A percentile compares a stretch with the other conserved stretches of the same genome.
These are phyloP conservation scores for Zoanthus solanderi DNA, from an alignment of 92 coral and sea anemone species.

Conservation along the genomic window DNA sequence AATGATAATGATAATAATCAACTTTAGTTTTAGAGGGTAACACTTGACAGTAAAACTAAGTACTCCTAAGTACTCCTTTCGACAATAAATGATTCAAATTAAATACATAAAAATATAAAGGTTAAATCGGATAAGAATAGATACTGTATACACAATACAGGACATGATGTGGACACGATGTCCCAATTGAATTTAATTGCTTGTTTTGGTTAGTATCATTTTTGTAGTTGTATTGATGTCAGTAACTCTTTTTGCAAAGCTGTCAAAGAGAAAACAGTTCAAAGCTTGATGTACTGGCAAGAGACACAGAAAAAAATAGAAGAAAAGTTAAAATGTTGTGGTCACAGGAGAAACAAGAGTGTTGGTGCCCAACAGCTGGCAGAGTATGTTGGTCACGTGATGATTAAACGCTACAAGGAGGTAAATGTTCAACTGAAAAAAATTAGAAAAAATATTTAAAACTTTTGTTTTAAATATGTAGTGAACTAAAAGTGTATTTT, in stretches of 20 bases:
- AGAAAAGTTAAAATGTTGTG: background rate
- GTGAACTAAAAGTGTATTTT: background rate
- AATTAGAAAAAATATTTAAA: background rate
- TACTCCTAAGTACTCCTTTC: too few species aligned
- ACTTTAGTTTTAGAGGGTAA: too few species aligned
- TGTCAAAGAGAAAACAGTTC: background rate
- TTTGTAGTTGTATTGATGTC: slow-evolving; percentile 6
- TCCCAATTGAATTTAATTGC: background rate
- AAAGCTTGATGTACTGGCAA: slow-evolving; percentile 9
- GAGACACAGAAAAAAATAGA: slow-evolving; percentile 19
- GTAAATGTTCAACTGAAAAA: background rate
- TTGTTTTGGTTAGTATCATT: slow-evolving; percentile 16
- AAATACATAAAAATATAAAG: too few species aligned
- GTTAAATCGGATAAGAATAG: too few species aligned
- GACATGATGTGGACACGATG: too few species aligned
- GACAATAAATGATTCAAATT: too few species aligned
- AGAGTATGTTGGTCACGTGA: slow-evolving; percentile 2
- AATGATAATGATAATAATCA: too few species aligned
- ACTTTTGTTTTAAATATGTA: slow-evolving; percentile 2
- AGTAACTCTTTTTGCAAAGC: background rate
- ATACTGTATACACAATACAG: too few species aligned
- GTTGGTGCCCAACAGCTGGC: slow-evolving; percentile 15
- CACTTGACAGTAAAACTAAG: too few species aligned
- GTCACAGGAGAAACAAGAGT: background rate
- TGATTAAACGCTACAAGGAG: slow-evolving; percentile 17